Percentiles rank a stretch among this genome's conserved stretches.
Conservation (phyloP, 2,888 invertebrate genomes). For the Cylindroiulus punctatus region DNA sequence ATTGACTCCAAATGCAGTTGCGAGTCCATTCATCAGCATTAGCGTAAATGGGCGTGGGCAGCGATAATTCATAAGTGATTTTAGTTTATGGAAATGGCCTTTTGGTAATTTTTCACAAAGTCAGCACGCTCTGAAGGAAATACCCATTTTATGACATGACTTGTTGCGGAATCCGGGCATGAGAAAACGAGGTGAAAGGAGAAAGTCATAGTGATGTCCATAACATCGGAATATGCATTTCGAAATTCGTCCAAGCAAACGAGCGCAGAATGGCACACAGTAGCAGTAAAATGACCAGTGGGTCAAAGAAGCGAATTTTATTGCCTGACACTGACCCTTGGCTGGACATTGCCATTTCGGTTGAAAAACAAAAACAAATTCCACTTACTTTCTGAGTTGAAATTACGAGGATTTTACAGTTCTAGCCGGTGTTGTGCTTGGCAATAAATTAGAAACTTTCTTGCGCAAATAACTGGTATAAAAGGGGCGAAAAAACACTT, state of each 20-base stretch:
- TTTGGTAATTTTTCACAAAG: neutral
- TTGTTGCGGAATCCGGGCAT: neutral
- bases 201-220: neutral
- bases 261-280: neutral
- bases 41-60: neutral
- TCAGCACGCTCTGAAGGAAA: neutral
- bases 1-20: neutral
- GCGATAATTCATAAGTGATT: conserved; percentile 38
- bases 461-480: neutral
- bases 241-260: neutral
- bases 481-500: neutral
- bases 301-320: neutral
- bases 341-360: neutral
- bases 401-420: conserved; percentile 11
- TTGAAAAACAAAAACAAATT: neutral
- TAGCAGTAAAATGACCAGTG: conserved; percentile 32
- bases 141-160: neutral
- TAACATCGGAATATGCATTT: neutral
- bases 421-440: neutral
- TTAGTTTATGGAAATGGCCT: neutral
- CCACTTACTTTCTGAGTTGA: neutral
- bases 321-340: conserved; percentile 30
- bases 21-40: conserved; percentile 16
- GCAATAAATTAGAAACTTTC: neutral
- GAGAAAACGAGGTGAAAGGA: neutral